A percentile compares a stretch with the other conserved stretches of the same genome.
Conservation (phyloP, 2,113 vertebrate species). For the Mormyrus iriodes region DNA sequence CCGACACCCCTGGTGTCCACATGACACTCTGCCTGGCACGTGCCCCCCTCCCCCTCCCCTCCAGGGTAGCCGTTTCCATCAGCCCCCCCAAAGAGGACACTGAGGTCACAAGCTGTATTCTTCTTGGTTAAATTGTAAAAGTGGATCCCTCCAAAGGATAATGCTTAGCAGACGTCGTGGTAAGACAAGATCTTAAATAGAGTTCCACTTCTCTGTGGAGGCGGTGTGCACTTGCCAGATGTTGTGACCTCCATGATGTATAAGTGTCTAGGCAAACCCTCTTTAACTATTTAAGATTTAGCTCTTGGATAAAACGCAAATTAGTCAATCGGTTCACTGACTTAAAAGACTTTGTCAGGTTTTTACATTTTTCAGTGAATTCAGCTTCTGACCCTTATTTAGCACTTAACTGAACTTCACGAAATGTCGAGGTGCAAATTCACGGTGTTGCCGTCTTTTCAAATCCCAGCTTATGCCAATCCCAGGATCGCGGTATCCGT, state of each 20-base stretch:
- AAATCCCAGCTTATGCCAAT: neutral
- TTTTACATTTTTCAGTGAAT: neutral
- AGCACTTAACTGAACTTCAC: neutral
- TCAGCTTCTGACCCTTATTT: neutral
- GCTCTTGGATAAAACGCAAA: neutral
- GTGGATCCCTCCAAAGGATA: neutral
- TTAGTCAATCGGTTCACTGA: neutral
- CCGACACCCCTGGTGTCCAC: neutral
- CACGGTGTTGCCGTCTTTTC: neutral
- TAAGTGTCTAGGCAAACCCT: neutral
- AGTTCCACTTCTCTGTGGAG: neutral
- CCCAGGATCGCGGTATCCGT: neutral
- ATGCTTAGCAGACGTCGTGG: slow-evolving; percentile 7
- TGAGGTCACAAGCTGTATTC: neutral
- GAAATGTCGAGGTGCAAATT: neutral
- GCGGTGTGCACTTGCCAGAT: neutral
- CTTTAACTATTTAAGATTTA: neutral
- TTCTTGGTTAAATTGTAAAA: neutral
- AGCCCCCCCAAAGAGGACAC: neutral
- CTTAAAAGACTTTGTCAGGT: neutral
- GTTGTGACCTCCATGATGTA: neutral
- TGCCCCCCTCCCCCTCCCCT: neutral
- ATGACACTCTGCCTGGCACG: neutral
- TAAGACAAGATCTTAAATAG: neutral
- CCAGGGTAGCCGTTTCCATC: neutral